Base-by-base conservation (phyloP, 1,140 invertebrate genomes). In the Semibalanus balanoides region DNA sequence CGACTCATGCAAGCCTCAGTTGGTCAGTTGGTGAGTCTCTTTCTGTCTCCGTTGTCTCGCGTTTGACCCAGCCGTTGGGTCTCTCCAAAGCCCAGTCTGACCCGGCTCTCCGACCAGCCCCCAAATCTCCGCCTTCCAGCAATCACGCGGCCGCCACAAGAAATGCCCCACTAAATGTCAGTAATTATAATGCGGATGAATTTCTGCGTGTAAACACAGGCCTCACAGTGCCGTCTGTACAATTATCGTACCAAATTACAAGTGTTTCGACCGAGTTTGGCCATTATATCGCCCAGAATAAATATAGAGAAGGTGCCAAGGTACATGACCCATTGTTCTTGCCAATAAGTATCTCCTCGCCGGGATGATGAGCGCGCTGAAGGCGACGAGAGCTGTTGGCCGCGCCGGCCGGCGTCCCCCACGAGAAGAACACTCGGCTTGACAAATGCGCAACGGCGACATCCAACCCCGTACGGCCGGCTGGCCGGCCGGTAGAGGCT, bases 241-340 rank as follows among this genome's bases (percentile, higher is more conserved):
- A 64, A 64, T 64, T 64, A 64, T 64, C 51, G 51, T 7, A 64
- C 14, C 51, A 64, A 64, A 64, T 64, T 64, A 64, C 51, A 64
- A 64, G 51, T 64, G 51, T 25, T 64, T 64, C 51, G 51, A 19
- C 51, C 51, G 9, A 19, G 51, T 64, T 64, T 64, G 51, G 51
- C 11, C 51, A 64, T 64, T 64, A 64, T 25, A 14, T 64, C 51
- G 51, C 51, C 51, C 51, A 64, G 51, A 64, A 64, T 64, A 64
- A 64, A 64, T 64, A 64, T 64, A 64, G 51, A 64, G 51, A 64
- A 64, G 51, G 51, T 64, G 51, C 51, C 51, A 64, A 64, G 51
- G 51, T 22, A 64, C 51, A 64, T 64, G 51, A 19, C 51, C 51
- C 51, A 64, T 64, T 64, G 51, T 64, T 64, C 51, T 64, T 64